Base-by-base conservation (phyloP, 64 coral and sea anemone species). In the Stylophora pistillata region DNA sequence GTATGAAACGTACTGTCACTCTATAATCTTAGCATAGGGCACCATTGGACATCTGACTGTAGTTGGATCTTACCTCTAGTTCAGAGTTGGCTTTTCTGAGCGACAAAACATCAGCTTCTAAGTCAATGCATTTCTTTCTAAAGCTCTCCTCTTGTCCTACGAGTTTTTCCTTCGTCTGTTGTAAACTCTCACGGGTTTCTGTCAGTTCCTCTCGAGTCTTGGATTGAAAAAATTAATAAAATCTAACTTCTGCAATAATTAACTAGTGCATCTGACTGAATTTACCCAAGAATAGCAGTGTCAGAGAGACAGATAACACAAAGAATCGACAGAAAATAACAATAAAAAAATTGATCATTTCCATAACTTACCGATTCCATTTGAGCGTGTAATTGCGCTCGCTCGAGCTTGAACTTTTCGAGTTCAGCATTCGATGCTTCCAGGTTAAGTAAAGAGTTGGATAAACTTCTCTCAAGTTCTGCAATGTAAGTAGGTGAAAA, bases 361-460 rank as follows among this genome's bases (percentile, higher is more conserved):
- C 28, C 13, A 31, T 59, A 26, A 72, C 87, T 95, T 72, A 95
- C 93, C 58, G 96, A 90, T 73, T 95, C 93, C 10, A 99, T 63
- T 30, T 89, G 88, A 11, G 73, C 90, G 52, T 95, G 89, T 11
- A 99, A 58, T 74, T 99, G 97, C 26, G 90, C 88, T 86, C 89
- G 54, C 58, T 99, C 97, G 55, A 92, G 86, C 33, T 95, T 94
- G 55, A 92, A 99, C 55, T 92, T 95, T 59, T 99, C 97, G 11
- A 99, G 87, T 82, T 99, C 97, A 34, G 97, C 97, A 81, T 99
- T 99, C 16, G 97, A 95, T 20, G 97, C 97, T 81, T 99, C 97
- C 15, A 99, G 73, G 73, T 93, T 99, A 6, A 95, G 74, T 37
- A 99, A 78, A 1, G 97, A 99, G 75, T 94, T 99, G 41, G 97